A percentile compares a stretch with the other conserved stretches of the same genome.
phyloP scores from a whole-genome alignment of 2,888 invertebrate species.

The Xestia rhomboidea region DNA sequence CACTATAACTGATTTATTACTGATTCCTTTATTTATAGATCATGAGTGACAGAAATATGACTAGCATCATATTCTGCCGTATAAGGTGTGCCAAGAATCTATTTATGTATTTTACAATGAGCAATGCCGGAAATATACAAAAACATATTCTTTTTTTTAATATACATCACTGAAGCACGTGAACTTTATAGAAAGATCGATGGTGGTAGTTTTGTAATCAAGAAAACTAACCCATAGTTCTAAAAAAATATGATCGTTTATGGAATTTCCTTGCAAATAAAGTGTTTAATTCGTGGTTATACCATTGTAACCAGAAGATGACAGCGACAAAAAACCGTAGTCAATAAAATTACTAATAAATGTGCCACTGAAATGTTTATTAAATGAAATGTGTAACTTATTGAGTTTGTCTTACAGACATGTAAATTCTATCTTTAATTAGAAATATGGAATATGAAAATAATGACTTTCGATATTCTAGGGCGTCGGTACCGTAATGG shows the following conservation, averaged over 20 bases:
- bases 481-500: background rate
- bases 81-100: slow-evolving; percentile 48
- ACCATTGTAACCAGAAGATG: slow-evolving; percentile 7
- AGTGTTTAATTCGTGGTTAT: background rate
- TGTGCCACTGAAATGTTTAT: slow-evolving; percentile 6
- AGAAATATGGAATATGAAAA: background rate
- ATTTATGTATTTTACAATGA: slow-evolving; percentile 38
- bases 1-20: slow-evolving; percentile 35
- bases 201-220: no score
- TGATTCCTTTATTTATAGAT: slow-evolving; percentile 27
- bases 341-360: slow-evolving; percentile 9
- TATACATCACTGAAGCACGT: background rate
- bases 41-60: slow-evolving; percentile 7
- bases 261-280: background rate
- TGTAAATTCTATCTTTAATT: background rate
- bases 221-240: background rate
- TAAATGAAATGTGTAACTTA: slow-evolving; percentile 8
- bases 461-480: background rate
- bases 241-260: background rate
- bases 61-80: slow-evolving; percentile 17
- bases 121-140: slow-evolving; percentile 3
- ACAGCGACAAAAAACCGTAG: background rate
- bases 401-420: background rate
- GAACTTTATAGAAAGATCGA: slow-evolving; percentile 21
- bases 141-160: slow-evolving; percentile 10